These are phyloP conservation scores for Rutilus rutilus DNA, from an alignment of 2,113 vertebrate species.

Conservation along the genomic window DNA sequence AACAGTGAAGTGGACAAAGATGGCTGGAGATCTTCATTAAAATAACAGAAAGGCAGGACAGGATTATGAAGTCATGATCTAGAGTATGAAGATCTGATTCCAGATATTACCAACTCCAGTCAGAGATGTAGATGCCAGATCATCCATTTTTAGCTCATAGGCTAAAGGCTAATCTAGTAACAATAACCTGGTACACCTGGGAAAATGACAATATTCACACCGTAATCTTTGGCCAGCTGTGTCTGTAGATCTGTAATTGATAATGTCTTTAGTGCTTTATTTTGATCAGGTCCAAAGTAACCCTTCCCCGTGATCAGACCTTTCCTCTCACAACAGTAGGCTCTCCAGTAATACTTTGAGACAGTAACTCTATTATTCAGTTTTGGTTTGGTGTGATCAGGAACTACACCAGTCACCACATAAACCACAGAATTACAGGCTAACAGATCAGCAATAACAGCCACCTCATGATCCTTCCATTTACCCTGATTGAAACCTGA, in stretches of 20 bases:
- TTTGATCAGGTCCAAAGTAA: too few species aligned
- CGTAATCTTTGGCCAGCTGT: rapidly evolving
- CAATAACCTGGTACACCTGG: background rate
- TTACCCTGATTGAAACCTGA: rapidly evolving
- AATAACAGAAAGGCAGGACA: background rate
- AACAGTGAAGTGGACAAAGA: background rate
- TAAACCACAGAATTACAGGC: too few species aligned
- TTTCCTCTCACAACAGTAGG: too few species aligned
- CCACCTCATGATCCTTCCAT: rapidly evolving
- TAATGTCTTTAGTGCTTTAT: rapidly evolving
- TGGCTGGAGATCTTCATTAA: background rate
- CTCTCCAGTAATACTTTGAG: too few species aligned
- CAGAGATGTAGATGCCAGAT: background rate
- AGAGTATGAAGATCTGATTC: background rate
- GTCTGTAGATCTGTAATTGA: too few species aligned
- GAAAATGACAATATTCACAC: too few species aligned
- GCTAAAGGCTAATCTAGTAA: background rate
- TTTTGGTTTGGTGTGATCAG: too few species aligned
- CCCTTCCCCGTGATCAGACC: rapidly evolving
- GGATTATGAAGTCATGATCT: background rate
- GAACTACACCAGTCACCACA: too few species aligned
- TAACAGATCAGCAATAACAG: rapidly evolving
- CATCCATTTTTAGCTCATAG: background rate
- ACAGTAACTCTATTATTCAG: too few species aligned
- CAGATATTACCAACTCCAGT: too few species aligned